A percentile compares a stretch with the other conserved stretches of the same genome.
Evolutionary conservation across 2,888 invertebrate species (phyloP).

Genomic region (Diarsia mendica): DNA sequence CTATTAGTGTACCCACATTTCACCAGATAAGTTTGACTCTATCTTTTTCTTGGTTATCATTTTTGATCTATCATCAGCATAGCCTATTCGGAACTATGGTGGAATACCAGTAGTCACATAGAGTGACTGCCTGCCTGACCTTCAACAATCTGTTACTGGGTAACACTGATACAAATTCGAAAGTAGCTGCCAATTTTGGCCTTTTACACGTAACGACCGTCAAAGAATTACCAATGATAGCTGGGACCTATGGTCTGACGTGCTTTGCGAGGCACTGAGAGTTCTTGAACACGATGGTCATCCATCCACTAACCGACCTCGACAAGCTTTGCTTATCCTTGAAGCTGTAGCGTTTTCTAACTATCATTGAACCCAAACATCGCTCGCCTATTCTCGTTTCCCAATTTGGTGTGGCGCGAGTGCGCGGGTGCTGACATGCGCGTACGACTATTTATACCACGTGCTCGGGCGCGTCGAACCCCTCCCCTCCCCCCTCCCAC

Average conservation of each 20-base stretch:
- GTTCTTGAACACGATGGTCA: no score
- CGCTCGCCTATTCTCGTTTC: conserved; percentile 79
- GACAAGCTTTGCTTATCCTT: background rate
- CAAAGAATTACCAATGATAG: background rate
- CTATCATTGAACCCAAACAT: conserved; percentile 67
- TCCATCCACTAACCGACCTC: background rate
- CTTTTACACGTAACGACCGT: background rate
- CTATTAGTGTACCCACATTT: no score
- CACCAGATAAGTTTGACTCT: no score
- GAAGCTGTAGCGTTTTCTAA: background rate
- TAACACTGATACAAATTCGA: background rate
- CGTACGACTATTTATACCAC: conserved; percentile 87
- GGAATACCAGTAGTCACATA: no score
- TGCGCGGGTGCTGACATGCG: conserved; percentile 80
- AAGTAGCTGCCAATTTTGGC: background rate
- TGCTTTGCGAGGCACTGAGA: background rate
- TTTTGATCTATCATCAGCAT: conserved; percentile 30
- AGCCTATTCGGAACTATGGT: no score
- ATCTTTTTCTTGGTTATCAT: no score
- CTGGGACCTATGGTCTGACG: background rate
- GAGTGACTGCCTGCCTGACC: background rate
- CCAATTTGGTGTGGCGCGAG: conserved; percentile 86
- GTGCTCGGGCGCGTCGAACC: conserved; percentile 72
- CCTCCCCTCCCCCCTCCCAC: conserved; percentile 37
- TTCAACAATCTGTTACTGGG: background rate